Conservation (phyloP, 2,888 invertebrate genomes). For the Eupithecia vulgata region DNA sequence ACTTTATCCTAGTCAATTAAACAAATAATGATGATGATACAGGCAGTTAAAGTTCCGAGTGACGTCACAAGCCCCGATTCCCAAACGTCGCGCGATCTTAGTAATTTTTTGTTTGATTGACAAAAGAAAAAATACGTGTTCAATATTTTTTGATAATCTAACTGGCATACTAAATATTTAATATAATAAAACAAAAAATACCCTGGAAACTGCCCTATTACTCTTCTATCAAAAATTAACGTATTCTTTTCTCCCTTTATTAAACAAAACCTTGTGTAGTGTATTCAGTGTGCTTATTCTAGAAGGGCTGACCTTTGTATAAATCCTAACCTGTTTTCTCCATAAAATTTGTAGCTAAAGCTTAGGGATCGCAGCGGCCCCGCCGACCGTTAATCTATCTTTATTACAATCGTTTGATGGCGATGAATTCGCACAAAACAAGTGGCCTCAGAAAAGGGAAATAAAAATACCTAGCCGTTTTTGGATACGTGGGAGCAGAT, state of each 20-base stretch:
- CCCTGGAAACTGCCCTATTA: too few relatives aligned
- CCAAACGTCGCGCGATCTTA: too few relatives aligned
- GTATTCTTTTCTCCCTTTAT: neutral
- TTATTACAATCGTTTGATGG: conserved; percentile 46
- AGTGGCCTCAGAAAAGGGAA: conserved; percentile 29
- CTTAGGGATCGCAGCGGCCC: conserved; percentile 34
- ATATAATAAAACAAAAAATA: too few relatives aligned
- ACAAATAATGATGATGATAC: too few relatives aligned
- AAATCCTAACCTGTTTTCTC: conserved; percentile 12
- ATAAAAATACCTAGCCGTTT: conserved; percentile 30
- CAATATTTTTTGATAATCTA: too few relatives aligned
- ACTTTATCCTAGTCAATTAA: too few relatives aligned
- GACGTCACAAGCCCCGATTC: too few relatives aligned
- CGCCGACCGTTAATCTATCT: conserved; percentile 44
- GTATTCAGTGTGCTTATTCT: neutral
- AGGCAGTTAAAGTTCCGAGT: too few relatives aligned
- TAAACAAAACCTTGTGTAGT: neutral
- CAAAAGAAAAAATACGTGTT: too few relatives aligned
- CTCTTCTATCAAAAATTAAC: neutral
- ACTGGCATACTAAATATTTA: too few relatives aligned
- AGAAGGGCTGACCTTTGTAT: neutral
- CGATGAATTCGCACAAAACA: conserved; percentile 45
- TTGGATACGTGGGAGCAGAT: conserved; percentile 14
- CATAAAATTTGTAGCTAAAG: conserved; percentile 14
- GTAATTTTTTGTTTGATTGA: too few relatives aligned